Evolutionary conservation across 2,113 vertebrate species (phyloP).

Genomic region (Podarcis raffonei): DNA sequence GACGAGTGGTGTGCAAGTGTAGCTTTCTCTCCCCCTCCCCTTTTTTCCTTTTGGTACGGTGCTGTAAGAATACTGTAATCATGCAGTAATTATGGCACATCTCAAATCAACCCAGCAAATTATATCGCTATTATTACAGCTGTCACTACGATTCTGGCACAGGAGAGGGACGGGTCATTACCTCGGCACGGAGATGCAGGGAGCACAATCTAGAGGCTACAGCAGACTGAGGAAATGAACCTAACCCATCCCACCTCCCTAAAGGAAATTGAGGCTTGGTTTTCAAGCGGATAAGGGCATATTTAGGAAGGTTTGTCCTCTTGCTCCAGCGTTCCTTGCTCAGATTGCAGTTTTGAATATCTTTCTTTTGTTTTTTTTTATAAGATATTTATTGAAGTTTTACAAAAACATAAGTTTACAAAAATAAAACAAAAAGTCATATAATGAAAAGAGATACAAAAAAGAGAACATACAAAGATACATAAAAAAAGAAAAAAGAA

Average conservation of each 20-base stretch:
- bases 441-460: no score
- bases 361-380: no score
- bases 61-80: conserved; percentile 69
- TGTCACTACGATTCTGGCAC: conserved; percentile 49
- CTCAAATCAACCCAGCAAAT: conserved; percentile 67
- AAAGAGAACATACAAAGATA: no score
- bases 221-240: neutral
- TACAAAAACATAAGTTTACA: no score
- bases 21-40: no score
- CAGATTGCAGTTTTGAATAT: no score
- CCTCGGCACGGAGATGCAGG: neutral
- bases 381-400: no score
- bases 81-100: conserved; percentile 53
- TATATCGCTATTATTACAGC: conserved; percentile 40
- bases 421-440: no score
- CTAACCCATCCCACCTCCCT: neutral
- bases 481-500: no score
- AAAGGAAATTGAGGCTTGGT: neutral
- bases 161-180: neutral
- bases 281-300: neutral
- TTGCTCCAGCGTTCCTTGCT: neutral
- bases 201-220: neutral
- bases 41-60: conserved; percentile 12
- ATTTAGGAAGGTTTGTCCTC: no score
- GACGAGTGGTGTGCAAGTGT: neutral